Base-by-base conservation (phyloP, 2,888 invertebrate species). In the Linyphia triangularis region DNA sequence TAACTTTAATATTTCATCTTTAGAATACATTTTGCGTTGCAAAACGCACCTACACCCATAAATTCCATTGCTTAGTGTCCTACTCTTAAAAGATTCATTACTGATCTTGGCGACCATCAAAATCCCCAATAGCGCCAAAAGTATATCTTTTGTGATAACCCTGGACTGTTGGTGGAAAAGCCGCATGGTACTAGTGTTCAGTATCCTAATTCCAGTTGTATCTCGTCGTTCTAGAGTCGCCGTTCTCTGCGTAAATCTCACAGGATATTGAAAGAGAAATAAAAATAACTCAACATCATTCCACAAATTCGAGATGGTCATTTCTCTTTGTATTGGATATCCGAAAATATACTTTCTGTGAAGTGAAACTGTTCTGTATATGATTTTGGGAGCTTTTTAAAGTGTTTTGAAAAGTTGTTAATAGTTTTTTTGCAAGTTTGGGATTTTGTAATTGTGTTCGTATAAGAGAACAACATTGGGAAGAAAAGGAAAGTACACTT, bases 181-280 rank as follows among this genome's bases (percentile, higher is more conserved):
- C 73, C 79, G 86, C 86, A 86, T 86, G 86, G 86, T 73, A 86
- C 79, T 81, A 81, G 86, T 77, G 79, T 81, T 79, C 81, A 79
- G 40, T 81, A 73, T 86, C 86, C 73, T 67, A 86, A 86, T 73
- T 79, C 81, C 86, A 61, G 43, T 73, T 72, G 70, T 28, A 79
- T 26, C 37, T 33, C 40, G 72, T 63, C 37, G 63, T 79, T 70
- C 79, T 72, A 63, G 61, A 43, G 65, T 37, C 24, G 82, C 73
- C 43, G 83, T 19, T 40, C 33, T 51, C n/a, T 43, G 24, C 26
- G 5, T 28, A 7, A 13, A 22, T 16, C 30, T 24, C 24, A 5
- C 33, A 10, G 22, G 59, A 75, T 57, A 22, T 75, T 59, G n/a
- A 16, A 59, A 9, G 10, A 16, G 43, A 40, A 51, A 16, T 16